Percentiles rank a stretch among this genome's conserved stretches.
phyloP scores from a whole-genome alignment of 53 echinoderm and acorn worm species.

The Stichopus horrens region DNA sequence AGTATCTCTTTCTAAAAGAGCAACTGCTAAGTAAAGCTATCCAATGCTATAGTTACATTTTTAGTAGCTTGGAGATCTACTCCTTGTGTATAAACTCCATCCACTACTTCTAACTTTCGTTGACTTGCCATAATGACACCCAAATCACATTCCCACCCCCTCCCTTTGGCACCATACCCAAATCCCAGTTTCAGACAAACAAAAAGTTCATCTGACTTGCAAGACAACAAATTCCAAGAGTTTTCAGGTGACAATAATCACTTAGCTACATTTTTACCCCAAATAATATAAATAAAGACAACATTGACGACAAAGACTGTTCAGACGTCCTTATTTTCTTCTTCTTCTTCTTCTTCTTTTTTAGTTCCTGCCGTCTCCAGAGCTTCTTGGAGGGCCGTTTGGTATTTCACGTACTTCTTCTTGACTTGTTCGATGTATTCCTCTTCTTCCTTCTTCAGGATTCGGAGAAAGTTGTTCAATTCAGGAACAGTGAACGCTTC shows the following conservation, averaged over 20 bases:
- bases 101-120: too few relatives aligned
- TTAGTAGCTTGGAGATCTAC: too few relatives aligned
- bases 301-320: background rate
- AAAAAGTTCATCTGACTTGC: too few relatives aligned
- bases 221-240: too few relatives aligned
- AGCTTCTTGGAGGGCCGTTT: constrained; percentile 67
- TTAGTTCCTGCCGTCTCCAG: constrained; percentile 51
- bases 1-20: too few relatives aligned
- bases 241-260: background rate
- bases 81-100: too few relatives aligned
- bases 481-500: constrained; percentile 84
- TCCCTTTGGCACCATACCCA: too few relatives aligned
- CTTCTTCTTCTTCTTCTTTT: background rate
- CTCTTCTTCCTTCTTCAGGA: constrained; percentile 91
- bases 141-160: background rate
- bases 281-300: background rate
- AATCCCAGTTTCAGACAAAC: background rate
- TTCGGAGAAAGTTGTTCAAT: constrained; percentile 84
- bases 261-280: background rate
- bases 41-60: too few relatives aligned
- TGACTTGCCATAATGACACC: too few relatives aligned
- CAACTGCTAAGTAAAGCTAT: too few relatives aligned
- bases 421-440: constrained; percentile 81
- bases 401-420: constrained; percentile 75
- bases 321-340: background rate